These are phyloP conservation scores for Acleris emargana DNA, from an alignment of 2,888 invertebrate species.

Conservation along the genomic window DNA sequence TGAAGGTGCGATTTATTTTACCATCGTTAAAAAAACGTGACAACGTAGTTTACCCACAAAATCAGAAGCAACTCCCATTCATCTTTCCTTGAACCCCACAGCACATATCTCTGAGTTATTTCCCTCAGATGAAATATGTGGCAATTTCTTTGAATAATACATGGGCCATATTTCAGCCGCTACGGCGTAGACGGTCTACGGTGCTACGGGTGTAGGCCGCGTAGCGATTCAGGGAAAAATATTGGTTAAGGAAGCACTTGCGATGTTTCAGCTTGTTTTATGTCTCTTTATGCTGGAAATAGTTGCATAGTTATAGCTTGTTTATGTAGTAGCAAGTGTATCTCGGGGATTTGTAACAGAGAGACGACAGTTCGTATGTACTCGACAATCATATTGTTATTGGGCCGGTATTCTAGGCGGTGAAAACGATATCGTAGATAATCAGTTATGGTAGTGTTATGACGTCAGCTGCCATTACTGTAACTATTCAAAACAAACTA, in stretches of 20 bases:
- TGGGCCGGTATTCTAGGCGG: too few species aligned
- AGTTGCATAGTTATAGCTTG: constrained; percentile 21
- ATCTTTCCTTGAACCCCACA: constrained; percentile 53
- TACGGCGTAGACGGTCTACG: constrained; percentile 48
- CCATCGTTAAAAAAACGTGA: constrained; percentile 19
- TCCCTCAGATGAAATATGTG: constrained; percentile 84
- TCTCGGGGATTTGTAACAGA: not conserved
- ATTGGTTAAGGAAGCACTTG: constrained; percentile 52
- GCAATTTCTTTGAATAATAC: constrained; percentile 86
- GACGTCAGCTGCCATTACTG: too few species aligned
- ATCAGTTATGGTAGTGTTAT: too few species aligned
- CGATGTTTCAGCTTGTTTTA: constrained; percentile 58
- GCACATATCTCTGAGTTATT: constrained; percentile 78
- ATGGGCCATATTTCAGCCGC: constrained; percentile 83
- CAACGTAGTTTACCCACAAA: not conserved
- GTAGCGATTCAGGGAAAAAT: constrained; percentile 40
- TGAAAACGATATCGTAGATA: too few species aligned
- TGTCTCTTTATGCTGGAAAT: constrained; percentile 35
- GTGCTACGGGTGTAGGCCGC: constrained; percentile 45
- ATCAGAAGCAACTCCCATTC: constrained; percentile 40
- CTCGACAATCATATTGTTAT: too few species aligned
- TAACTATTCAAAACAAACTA: too few species aligned
- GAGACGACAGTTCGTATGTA: not conserved
- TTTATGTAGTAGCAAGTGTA: constrained; percentile 2
- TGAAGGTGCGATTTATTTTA: too few species aligned